These are phyloP conservation scores for Araneus ventricosus DNA, from an alignment of 1,140 invertebrate genomes.

Conservation along the genomic window DNA sequence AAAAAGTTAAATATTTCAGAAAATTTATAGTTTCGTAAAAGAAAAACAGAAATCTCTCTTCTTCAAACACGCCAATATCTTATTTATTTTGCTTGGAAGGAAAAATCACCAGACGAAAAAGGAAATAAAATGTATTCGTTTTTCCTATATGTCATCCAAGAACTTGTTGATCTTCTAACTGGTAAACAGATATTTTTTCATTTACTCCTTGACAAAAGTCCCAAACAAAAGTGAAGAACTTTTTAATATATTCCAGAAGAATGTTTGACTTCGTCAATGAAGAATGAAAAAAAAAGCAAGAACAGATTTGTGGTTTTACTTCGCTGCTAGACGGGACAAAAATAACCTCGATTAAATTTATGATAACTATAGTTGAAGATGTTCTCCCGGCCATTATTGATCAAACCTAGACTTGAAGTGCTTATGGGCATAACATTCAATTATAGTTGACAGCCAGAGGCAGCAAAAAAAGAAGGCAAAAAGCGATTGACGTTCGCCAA, in stretches of 20 bases:
- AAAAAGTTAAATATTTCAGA: no score
- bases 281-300: background rate
- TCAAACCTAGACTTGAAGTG: slow-evolving; percentile 36
- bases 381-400: slow-evolving; percentile 1
- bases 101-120: background rate
- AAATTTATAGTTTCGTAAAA: no score
- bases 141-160: background rate
- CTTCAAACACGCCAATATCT: no score
- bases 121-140: background rate
- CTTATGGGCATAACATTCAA: slow-evolving; percentile 58
- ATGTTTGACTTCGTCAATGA: background rate
- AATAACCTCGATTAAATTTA: background rate
- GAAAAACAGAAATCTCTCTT: no score
- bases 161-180: background rate
- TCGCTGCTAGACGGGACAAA: background rate
- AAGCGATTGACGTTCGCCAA: slow-evolving; percentile 61
- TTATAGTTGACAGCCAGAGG: slow-evolving; percentile 18
- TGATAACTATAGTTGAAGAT: background rate
- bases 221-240: background rate
- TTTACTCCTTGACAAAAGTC: background rate
- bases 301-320: background rate
- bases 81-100: no score
- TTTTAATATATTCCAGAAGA: background rate
- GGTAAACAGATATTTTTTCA: background rate
- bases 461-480: background rate